Base-by-base conservation (phyloP, 2,797 vertebrate genomes). In the Cyclura pinguis region DNA sequence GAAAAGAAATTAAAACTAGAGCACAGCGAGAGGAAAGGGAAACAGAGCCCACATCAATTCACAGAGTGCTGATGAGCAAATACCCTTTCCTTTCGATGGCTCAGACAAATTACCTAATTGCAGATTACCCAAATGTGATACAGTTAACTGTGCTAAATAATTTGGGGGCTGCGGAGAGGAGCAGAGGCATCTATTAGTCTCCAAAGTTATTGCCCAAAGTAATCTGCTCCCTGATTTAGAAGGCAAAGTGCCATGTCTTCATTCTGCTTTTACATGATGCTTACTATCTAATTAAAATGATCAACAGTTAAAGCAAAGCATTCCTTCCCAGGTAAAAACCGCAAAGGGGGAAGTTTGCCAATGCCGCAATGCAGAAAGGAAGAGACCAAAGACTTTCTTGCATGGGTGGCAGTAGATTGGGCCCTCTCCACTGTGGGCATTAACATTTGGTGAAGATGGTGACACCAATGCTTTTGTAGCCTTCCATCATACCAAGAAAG, bases 71-170 rank as follows among this genome's bases (percentile, higher is more conserved):
- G 94, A 96, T 91, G 93, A 95, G 87, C 80, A 0, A 80, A 1
- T 52, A 83, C 57, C 93, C 93, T 96, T 74, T 92, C 73, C 93
- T 93, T 93, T 88, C 91, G 86, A 88, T 85, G 90, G 91, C n/a
- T 91, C 59, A 88, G 87, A 91, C 93, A 95, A 96, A 92, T 95
- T 80, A 94, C 92, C 93, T 94, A 93, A 96, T 94, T 96, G 94
- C 84, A 91, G 88, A 69, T 84, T 91, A 84, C 87, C 62, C 88
- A 93, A 93, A 89, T 73, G 55, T 3, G 73, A 94, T 80, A 93
- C 81, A 95, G 90, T 88, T 81, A 92, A 92, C 90, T 78, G 57
- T 50, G 91, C 92, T 89, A 94, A 87, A 87, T 87, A 87, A 84
- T 84, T 82, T 83, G 85, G 80, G 80, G 38, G 67, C 84, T 20